These are phyloP conservation scores for Pterocles gutturalis DNA, from an alignment of 2,113 vertebrate species.

Conservation along the genomic window DNA sequence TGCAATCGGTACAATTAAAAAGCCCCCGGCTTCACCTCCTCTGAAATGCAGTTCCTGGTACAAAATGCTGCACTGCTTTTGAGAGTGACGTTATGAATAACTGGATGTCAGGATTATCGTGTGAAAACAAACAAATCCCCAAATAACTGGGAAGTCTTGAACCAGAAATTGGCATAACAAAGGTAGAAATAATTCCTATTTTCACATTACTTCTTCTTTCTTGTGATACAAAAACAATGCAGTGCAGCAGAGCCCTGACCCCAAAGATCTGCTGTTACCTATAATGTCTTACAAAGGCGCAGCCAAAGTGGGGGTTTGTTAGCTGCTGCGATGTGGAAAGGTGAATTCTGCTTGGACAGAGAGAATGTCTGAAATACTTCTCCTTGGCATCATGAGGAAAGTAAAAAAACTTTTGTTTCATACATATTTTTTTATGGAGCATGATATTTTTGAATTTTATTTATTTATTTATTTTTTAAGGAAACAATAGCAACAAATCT, in stretches of 20 bases:
- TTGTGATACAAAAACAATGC: neutral
- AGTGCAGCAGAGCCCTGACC: neutral
- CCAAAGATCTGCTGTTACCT: accelerated
- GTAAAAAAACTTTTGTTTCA: neutral
- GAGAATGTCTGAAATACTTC: neutral
- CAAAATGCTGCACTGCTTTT: neutral
- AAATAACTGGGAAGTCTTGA: neutral
- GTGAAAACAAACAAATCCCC: constrained; percentile 37
- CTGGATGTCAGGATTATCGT: neutral
- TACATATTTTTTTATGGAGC: neutral
- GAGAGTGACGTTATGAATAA: neutral
- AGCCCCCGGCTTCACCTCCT: neutral
- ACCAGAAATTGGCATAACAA: neutral
- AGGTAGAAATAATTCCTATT: neutral
- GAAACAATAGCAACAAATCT: neutral
- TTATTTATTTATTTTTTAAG: neutral
- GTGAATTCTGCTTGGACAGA: neutral
- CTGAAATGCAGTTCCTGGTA: constrained; percentile 45
- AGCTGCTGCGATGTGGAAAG: neutral
- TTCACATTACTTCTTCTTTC: neutral
- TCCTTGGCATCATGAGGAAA: neutral
- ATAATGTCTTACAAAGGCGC: neutral
- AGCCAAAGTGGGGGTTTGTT: neutral
- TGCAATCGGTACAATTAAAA: constrained; percentile 18
- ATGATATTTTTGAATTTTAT: neutral